Base-by-base conservation (phyloP, 2,797 vertebrate genomes). In the Chelon auratus region DNA sequence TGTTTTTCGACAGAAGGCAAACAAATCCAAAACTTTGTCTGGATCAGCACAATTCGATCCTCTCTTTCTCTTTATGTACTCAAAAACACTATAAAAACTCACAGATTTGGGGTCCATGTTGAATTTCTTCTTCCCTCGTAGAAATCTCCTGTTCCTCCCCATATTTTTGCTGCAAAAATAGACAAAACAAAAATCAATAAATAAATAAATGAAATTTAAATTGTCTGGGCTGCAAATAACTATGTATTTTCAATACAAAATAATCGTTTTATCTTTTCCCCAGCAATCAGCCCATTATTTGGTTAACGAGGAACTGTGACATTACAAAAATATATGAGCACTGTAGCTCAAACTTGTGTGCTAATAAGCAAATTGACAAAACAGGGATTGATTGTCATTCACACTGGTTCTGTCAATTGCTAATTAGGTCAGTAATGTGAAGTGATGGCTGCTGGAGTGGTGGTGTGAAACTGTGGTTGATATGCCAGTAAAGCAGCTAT, bases 81-180 rank as follows among this genome's bases (percentile, higher is more conserved):
- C 2, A 68, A 17, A 61, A 30, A 54, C 12, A 17, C 17, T 3
- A 48, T 9, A 48, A 18, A 9, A 71, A 73, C 89, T 88, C 80
- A 97, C 97, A 93, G 95, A 96, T 83, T 89, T 81, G 1, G 96
- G 97, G 71, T 97, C 95, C 95, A 97, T 96, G 88, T 99, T 98
- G 89, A 99, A 99, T 81, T 97, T 99, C 92, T 99, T 98, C 72
- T 95, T 94, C n/a, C 97, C 97, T 0, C 92, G 74, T 6, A 93
- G 87, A 37, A 97, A 93, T 75, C 90, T 87, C 75, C 95, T 95
- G 75, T 94, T 95, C 77, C 77, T 96, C 71, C 94, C 77, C 3
- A 86, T 71, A 36, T 83, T 88, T 83, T 96, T 96, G 82, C 96
- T 97, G 85, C n/a, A 78, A 83, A 9, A 63, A 71, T 54, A 67